Evolutionary conservation across 2,888 invertebrate genomes (phyloP).

Genomic region (Cephonodes hylas): DNA sequence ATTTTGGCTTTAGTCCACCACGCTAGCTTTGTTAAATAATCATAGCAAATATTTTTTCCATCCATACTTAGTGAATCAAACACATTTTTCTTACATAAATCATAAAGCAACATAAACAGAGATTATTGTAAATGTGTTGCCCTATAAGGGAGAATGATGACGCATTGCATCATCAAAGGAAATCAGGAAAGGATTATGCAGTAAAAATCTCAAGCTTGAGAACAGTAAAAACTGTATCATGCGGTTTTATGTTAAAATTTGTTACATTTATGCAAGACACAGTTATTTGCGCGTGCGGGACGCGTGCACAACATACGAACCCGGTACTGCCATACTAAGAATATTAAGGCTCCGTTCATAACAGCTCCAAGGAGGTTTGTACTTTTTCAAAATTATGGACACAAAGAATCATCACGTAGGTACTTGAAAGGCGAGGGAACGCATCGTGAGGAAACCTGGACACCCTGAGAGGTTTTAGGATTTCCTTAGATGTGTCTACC

Average conservation of each 20-base stretch:
- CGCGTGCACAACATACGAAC: not conserved
- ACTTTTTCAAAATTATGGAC: no score
- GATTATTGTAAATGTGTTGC: no score
- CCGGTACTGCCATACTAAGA: not conserved
- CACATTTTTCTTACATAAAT: not conserved
- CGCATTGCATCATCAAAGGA: not conserved
- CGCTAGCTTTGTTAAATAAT: no score
- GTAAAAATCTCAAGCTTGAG: not conserved
- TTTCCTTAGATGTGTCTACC: no score
- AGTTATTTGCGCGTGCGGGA: constrained; percentile 4
- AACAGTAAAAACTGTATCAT: not conserved
- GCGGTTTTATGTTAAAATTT: constrained; percentile 1
- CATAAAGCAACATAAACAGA: no score
- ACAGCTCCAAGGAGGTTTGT: not conserved
- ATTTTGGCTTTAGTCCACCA: no score
- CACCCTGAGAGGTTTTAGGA: no score
- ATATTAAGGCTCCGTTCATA: not conserved
- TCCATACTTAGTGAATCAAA: no score
- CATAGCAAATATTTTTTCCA: no score
- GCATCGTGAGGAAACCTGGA: no score
- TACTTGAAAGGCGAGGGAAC: no score
- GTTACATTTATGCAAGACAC: constrained; percentile 6
- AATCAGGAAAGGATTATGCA: not conserved
- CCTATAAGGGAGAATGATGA: not conserved
- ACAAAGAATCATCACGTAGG: no score